Conservation (phyloP, 2,888 invertebrate species). For the Steinernema hermaphroditum region DNA sequence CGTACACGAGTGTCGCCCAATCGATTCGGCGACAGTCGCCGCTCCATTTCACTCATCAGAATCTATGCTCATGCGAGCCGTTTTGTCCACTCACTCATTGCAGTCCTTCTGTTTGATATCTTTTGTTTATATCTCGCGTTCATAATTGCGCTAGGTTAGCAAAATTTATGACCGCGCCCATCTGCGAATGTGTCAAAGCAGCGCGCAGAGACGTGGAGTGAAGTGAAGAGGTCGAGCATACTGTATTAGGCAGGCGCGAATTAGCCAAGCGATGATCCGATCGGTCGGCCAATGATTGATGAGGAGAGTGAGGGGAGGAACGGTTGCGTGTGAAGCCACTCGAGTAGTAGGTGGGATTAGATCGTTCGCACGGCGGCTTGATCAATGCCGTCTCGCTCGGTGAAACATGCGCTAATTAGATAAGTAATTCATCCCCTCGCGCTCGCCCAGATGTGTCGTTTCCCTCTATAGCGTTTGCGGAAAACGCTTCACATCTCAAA, state of each 20-base stretch:
- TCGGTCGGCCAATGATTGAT: conserved; percentile 28
- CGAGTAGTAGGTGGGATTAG: conserved; percentile 24
- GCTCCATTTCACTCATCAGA: background rate
- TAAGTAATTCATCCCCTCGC: background rate
- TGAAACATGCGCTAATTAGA: conserved; percentile 22
- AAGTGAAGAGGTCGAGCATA: conserved; percentile 8
- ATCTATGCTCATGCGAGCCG: background rate
- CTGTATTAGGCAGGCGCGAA: conserved; percentile 31
- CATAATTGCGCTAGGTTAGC: conserved; percentile 29
- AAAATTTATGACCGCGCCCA: conserved; percentile 29
- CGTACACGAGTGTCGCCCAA: background rate
- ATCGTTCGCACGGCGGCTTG: conserved; percentile 15
- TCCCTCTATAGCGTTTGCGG: too few species aligned
- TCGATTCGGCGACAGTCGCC: background rate
- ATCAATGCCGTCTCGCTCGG: background rate
- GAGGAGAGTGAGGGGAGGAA: background rate
- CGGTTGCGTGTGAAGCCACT: conserved; percentile 29
- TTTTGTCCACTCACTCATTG: conserved; percentile 11
- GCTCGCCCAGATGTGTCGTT: too few species aligned
- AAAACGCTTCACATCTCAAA: too few species aligned
- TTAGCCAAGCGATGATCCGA: conserved; percentile 29
- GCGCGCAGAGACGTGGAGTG: conserved; percentile 29
- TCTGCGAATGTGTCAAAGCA: conserved; percentile 29
- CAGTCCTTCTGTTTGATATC: conserved; percentile 25
- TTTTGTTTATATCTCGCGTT: conserved; percentile 30